A percentile compares a stretch with the other conserved stretches of the same genome.
Conservation (phyloP, 2,797 vertebrate genomes). For the Phataginus tricuspis region DNA sequence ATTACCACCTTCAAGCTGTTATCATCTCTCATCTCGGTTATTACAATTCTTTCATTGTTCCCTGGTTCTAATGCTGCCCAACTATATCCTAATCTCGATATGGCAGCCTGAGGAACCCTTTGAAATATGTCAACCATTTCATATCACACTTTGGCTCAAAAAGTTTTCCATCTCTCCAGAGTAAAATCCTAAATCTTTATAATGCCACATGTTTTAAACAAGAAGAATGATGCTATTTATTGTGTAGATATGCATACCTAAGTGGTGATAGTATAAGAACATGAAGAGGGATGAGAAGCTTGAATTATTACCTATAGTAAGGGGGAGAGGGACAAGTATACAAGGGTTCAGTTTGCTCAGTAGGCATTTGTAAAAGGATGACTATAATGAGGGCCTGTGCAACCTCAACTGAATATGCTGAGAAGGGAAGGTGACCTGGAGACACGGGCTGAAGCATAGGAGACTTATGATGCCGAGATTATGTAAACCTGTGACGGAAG, state of each 20-base stretch:
- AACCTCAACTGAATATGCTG: not conserved
- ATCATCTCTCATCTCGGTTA: not conserved
- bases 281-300: not conserved
- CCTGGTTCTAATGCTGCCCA: fast-evolving
- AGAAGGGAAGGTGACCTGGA: not conserved
- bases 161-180: not conserved
- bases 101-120: not conserved
- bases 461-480: not conserved
- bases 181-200: not conserved
- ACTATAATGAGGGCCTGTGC: not conserved
- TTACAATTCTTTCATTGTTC: not conserved
- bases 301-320: not conserved
- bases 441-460: not conserved
- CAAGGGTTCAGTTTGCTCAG: not conserved
- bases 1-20: not conserved
- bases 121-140: not conserved
- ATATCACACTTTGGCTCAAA: not conserved
- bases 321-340: not conserved
- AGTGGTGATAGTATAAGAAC: not conserved
- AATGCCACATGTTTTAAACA: not conserved
- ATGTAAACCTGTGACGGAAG: not conserved
- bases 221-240: not conserved
- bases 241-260: not conserved
- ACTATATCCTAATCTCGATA: not conserved
- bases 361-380: not conserved